These are phyloP conservation scores for Lamellibrachia columna DNA, from an alignment of 2,888 invertebrate genomes.

Conservation along the genomic window DNA sequence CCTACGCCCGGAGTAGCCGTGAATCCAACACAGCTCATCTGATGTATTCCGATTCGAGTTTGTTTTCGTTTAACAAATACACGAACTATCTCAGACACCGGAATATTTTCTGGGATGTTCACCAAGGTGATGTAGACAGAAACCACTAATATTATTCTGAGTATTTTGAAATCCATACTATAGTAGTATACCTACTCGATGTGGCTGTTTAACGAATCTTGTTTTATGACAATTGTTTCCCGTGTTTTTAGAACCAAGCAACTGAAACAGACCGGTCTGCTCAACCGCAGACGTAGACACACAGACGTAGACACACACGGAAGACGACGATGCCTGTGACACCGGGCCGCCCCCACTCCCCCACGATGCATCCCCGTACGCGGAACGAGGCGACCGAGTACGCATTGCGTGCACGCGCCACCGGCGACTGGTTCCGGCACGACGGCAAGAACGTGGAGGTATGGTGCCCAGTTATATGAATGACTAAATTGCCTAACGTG, in stretches of 20 bases:
- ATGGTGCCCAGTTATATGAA: background rate
- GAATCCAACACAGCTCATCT: too few relatives aligned
- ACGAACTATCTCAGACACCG: too few relatives aligned
- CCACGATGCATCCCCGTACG: constrained; percentile 40
- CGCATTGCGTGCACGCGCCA: constrained; percentile 37
- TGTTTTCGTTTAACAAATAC: too few relatives aligned
- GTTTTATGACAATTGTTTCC: background rate
- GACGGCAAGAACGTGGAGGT: constrained; percentile 43
- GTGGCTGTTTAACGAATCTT: background rate
- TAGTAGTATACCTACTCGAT: background rate
- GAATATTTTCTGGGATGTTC: too few relatives aligned
- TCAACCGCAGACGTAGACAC: background rate
- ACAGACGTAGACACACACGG: background rate
- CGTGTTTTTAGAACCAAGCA: background rate
- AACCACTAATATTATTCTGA: too few relatives aligned
- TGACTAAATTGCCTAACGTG: background rate
- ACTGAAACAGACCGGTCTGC: background rate
- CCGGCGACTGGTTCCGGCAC: constrained; percentile 44
- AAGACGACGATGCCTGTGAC: constrained; percentile 21
- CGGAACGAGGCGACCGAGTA: constrained; percentile 40
- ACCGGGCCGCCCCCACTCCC: constrained; percentile 38
- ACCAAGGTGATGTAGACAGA: too few relatives aligned
- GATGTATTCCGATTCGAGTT: too few relatives aligned
- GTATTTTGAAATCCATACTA: too few relatives aligned
- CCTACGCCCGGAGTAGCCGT: too few relatives aligned